Percentiles rank a stretch among this genome's conserved stretches.
These are phyloP conservation scores for Campopleginae sp. DNA, from an alignment of 2,888 invertebrate genomes.

Conservation along the genomic window DNA sequence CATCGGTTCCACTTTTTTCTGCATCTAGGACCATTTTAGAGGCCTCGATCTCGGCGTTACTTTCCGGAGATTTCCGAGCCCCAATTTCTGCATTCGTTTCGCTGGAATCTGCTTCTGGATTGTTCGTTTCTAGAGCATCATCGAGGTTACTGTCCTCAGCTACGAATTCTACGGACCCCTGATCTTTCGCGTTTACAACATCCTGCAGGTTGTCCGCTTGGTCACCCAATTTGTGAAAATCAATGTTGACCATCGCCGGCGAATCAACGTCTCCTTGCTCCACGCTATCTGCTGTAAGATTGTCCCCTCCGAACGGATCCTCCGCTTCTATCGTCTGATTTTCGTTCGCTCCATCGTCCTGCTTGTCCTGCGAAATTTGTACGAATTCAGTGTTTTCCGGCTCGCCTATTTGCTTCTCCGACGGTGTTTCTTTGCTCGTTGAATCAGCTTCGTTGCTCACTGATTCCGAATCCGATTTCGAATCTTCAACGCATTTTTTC, in stretches of 20 bases:
- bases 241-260: constrained; percentile 82
- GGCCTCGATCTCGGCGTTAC: constrained; percentile 36
- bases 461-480: constrained; percentile 76
- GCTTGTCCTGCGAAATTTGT: constrained; percentile 80
- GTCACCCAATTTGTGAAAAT: constrained; percentile 86
- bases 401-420: constrained; percentile 72
- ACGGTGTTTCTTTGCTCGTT: constrained; percentile 73
- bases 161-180: constrained; percentile 28
- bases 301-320: constrained; percentile 82
- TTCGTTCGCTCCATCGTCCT: constrained; percentile 80
- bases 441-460: constrained; percentile 74
- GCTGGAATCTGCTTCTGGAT: constrained; percentile 37
- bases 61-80: constrained; percentile 34
- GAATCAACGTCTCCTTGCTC: constrained; percentile 77
- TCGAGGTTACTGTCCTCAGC: constrained; percentile 52
- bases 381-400: constrained; percentile 82
- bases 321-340: constrained; percentile 80
- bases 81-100: constrained; percentile 56
- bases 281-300: constrained; percentile 74
- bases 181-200: constrained; percentile 74
- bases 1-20: background rate
- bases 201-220: constrained; percentile 83
- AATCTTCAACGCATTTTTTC: constrained; percentile 60
- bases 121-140: constrained; percentile 54
- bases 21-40: background rate